Percentiles rank a stretch among this genome's conserved stretches.
Evolutionary conservation across 2,888 invertebrate species (phyloP).

Genomic region (Morpho deidamia): DNA sequence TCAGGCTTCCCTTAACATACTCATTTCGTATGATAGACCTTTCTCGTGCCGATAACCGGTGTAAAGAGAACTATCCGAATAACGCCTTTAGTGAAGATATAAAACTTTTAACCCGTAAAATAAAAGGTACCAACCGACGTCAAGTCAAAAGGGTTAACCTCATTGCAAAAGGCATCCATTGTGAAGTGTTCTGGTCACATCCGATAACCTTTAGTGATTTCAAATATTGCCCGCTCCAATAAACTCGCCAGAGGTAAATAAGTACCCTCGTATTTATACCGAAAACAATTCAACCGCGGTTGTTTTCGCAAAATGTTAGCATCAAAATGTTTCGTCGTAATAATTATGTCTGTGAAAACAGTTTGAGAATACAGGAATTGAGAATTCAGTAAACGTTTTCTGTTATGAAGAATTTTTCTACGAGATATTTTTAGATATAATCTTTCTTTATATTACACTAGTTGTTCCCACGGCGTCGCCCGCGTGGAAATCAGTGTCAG

Average conservation of each 20-base stretch:
- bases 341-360: constrained; percentile 23
- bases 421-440: background rate
- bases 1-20: no score
- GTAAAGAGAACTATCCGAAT: no score
- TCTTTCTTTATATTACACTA: no score
- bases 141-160: constrained; percentile 18
- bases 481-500: no score
- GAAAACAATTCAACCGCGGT: constrained; percentile 27
- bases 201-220: constrained; percentile 28
- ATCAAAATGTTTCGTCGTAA: constrained; percentile 28
- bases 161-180: constrained; percentile 22
- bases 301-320: constrained; percentile 32
- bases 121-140: constrained; percentile 8
- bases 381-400: constrained; percentile 19
- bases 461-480: no score
- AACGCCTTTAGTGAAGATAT: no score
- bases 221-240: constrained; percentile 25
- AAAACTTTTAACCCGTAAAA: background rate
- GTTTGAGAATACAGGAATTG: constrained; percentile 16
- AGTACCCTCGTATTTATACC: constrained; percentile 27
- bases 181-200: constrained; percentile 24
- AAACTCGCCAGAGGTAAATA: constrained; percentile 23
- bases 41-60: no score
- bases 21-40: no score
- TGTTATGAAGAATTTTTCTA: constrained; percentile 2